Base-by-base conservation (phyloP, 30 jellyfish, hydroid and myxozoan species). In the Catostylus mosaicus region DNA sequence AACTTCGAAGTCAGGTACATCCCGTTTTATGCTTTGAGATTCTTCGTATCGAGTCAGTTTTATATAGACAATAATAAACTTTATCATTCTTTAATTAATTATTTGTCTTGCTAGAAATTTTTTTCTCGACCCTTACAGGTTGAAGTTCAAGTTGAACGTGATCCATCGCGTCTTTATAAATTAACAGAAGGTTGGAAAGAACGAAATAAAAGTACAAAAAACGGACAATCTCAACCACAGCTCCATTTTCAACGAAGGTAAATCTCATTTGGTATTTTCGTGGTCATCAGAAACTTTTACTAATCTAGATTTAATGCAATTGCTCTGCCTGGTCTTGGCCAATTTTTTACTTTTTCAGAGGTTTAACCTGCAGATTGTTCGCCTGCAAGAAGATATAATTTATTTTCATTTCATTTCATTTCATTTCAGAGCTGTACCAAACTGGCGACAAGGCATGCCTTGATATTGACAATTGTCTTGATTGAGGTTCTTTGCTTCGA, bases 131-230 rank as follows among this genome's bases (percentile, higher is more conserved):
- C 56, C 23, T 73, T 23, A 6, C 56, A 91, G 98, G 97, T 93
- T 18, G 90, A 67, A 12, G 97, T 93, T 32, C 63, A 77, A 24
- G 98, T 83, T 24, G 90, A 88, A 46, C 89, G 97, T 9, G 98
- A 93, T 66, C 98, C 98, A 19, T 67, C 96, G 0, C 87, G 98
- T 8, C 85, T 93, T 36, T 77, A 67, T 51, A 68, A 75, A 57
- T 64, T 75, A 52, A 93, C 98, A 2, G 90, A 86, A 77, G 98
- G 95, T 9, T 93, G 96, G 97, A 76, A 86, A 34, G 85, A 67
- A 27, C 94, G 98, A 32, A 61, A 60, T 22, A 67, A 77, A 48
- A 81, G 68, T 30, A 66, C 78, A 1, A 83, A 40, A 24, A 78
- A 67, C 3, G 90, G 45, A 20, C 65, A 37, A 2, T 71, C 86